Conservation (phyloP, 2,888 invertebrate genomes). For the Euzophera pinguis region DNA sequence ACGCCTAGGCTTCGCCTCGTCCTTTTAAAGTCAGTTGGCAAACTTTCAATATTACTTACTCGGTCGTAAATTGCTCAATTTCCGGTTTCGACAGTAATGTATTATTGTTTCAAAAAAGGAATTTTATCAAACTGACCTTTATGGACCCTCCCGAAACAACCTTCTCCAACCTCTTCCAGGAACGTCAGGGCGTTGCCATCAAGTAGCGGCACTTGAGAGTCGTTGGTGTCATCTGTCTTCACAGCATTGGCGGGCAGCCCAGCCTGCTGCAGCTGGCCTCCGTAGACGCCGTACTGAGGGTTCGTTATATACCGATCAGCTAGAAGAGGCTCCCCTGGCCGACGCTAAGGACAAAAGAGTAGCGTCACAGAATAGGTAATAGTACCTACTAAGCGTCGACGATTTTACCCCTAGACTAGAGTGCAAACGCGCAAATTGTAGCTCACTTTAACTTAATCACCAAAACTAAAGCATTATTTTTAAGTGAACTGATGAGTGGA, state of each 20-base stretch:
- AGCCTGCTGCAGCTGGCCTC: constrained; percentile 23
- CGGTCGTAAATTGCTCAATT: too few species aligned
- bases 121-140: constrained; percentile 80
- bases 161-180: constrained; percentile 90
- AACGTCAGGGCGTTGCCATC: constrained; percentile 84
- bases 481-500: too few species aligned
- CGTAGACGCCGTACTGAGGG: constrained; percentile 84
- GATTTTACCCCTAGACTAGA: too few species aligned
- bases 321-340: constrained; percentile 81
- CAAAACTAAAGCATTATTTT: too few species aligned
- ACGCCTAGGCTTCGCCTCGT: too few species aligned
- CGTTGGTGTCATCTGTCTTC: constrained; percentile 46
- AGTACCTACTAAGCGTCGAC: too few species aligned
- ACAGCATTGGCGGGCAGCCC: constrained; percentile 28
- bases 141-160: constrained; percentile 93
- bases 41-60: too few species aligned
- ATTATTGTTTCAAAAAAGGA: background rate
- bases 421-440: too few species aligned
- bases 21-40: too few species aligned
- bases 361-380: too few species aligned
- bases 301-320: constrained; percentile 88
- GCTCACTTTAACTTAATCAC: too few species aligned
- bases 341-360: constrained; percentile 58
- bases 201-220: constrained; percentile 79
- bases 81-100: too few species aligned